Evolutionary conservation across 92 coral and sea anemone genomes (phyloP).

Genomic region (Heliopora coerulea): DNA sequence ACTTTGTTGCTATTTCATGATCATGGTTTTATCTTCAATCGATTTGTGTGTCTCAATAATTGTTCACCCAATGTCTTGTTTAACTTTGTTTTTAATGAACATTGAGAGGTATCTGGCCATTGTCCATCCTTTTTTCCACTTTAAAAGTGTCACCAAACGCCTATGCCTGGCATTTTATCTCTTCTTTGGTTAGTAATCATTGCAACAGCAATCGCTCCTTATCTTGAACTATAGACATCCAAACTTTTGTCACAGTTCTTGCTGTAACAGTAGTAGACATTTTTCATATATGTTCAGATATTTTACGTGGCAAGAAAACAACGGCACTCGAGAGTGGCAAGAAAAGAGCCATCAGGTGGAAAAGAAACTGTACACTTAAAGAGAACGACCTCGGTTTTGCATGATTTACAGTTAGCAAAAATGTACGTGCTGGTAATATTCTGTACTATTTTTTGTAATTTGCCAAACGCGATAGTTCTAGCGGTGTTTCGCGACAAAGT

Average conservation of each 20-base stretch:
- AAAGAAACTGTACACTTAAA: no score
- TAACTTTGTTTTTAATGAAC: slow-evolving; percentile 28
- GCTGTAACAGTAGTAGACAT: slow-evolving; percentile 9
- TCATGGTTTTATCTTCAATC: slow-evolving; percentile 20
- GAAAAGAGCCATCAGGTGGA: no score
- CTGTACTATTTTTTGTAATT: no score
- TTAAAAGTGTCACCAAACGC: neutral
- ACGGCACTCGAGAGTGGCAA: neutral
- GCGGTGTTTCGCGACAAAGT: no score
- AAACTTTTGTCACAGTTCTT: neutral
- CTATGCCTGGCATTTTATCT: neutral
- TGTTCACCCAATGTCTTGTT: slow-evolving; percentile 14
- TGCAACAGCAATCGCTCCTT: neutral
- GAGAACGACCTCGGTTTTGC: no score
- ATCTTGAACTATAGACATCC: neutral
- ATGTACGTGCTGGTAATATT: no score
- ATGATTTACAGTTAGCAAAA: no score
- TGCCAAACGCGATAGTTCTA: no score
- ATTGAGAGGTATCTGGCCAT: slow-evolving; percentile 27
- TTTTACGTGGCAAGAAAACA: slow-evolving; percentile 21
- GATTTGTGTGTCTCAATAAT: slow-evolving; percentile 17
- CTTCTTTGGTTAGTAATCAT: neutral
- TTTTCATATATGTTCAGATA: slow-evolving; percentile 11
- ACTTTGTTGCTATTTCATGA: slow-evolving; percentile 29
- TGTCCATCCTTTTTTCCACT: slow-evolving; percentile 8